A percentile compares a stretch with the other conserved stretches of the same genome.
Evolutionary conservation across 2,113 vertebrate species (phyloP).

Genomic region (Fukomys damarensis): DNA sequence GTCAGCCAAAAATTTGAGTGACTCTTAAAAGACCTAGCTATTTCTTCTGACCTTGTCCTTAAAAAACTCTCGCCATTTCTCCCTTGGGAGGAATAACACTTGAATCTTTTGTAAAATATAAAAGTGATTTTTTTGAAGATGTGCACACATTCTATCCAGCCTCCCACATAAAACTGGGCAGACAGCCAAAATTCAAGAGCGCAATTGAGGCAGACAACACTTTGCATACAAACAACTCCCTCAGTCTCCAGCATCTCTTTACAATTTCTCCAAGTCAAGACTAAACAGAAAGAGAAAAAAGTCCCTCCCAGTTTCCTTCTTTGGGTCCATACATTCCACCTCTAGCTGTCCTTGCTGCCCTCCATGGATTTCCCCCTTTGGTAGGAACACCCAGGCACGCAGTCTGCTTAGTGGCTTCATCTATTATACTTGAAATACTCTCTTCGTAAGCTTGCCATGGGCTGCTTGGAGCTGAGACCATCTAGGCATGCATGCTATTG

Average conservation of each 20-base stretch:
- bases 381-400: not conserved
- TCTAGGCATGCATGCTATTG: not conserved
- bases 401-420: not conserved
- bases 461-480: not conserved
- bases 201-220: slow-evolving; percentile 70
- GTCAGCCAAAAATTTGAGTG: not conserved
- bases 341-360: not conserved
- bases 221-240: slow-evolving; percentile 58
- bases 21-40: slow-evolving; percentile 31
- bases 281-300: slow-evolving; percentile 68
- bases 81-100: slow-evolving; percentile 50
- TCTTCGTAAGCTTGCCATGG: not conserved
- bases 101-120: slow-evolving; percentile 58
- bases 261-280: slow-evolving; percentile 61
- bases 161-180: slow-evolving; percentile 49
- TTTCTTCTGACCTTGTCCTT: slow-evolving; percentile 55
- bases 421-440: not conserved
- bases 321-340: not conserved
- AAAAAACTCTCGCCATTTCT: not conserved
- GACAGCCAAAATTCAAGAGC: slow-evolving; percentile 57
- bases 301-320: slow-evolving; percentile 25
- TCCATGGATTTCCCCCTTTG: not conserved
- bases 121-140: slow-evolving; percentile 56
- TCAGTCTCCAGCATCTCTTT: slow-evolving; percentile 55
- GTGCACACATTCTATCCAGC: slow-evolving; percentile 30